Base-by-base conservation (phyloP, 1,140 invertebrate species). In the Diploscapter pachys region DNA sequence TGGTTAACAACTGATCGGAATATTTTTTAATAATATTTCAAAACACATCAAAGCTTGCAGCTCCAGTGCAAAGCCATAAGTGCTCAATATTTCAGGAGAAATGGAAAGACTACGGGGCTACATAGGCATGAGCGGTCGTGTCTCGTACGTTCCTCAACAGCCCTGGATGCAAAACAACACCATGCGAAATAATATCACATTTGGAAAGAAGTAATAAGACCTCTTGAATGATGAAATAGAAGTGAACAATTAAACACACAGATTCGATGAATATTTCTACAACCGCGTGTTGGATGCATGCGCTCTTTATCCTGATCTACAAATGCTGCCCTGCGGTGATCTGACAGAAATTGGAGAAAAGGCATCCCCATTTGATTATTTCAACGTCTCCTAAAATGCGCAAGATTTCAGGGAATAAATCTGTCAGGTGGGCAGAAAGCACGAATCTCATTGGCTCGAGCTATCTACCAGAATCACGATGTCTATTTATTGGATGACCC, bases 91-190 rank as follows among this genome's bases (percentile, higher is more conserved):
- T 76, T 9, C 74, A 76, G 74, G 74, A 4, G 74, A 76, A 66
- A 49, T 76, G 74, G 62, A 54, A 63, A 77, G 51, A 49, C 73
- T 76, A 4, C 49, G 62, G 52, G 74, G 74, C 4, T 56, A 76
- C 13, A 71, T 76, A 5, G 71, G 71, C n/a, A 49, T 78, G 55
- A 53, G 62, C 5, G 74, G 77, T 9, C 8, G 62, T 3, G 56
- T 91, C 11, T 91, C 91, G 4, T 94, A 92, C 82, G 91, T 92
- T 2, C 89, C 92, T 0, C 93, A 93, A 83, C 89, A 90, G 69
- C 90, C 93, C 0, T 95, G 93, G 93, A 88, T 94, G 0, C 85
- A 92, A 55, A 93, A 94, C 83, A 89, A 89, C 8, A 91, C 91
- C 0, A 87, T 94, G n/a, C 87, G 90, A 65, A 91, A 93, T 55